Percentiles rank a stretch among this genome's conserved stretches.
Evolutionary conservation across 2,797 vertebrate genomes (phyloP).

Genomic region (Spinus pinus): DNA sequence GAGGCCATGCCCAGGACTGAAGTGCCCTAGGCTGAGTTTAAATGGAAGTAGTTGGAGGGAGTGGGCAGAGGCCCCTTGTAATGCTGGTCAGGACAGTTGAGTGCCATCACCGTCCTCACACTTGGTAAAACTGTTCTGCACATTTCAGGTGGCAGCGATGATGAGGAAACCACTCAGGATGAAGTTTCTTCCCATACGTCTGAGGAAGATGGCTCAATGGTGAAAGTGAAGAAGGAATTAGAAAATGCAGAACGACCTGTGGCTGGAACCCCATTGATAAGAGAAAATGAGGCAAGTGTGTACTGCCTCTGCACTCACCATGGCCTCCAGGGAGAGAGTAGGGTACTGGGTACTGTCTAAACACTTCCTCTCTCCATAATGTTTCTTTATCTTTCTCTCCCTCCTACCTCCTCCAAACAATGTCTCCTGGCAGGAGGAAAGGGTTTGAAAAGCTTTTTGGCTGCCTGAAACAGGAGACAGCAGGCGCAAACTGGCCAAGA

Average conservation of each 20-base stretch:
- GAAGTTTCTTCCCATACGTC: conserved; percentile 80
- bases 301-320: neutral
- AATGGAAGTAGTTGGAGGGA: neutral
- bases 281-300: conserved; percentile 70
- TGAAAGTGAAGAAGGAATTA: conserved; percentile 76
- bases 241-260: conserved; percentile 63
- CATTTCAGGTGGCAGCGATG: conserved; percentile 79
- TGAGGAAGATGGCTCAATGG: conserved; percentile 75
- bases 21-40: neutral
- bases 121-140: conserved; percentile 31
- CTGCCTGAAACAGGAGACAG: neutral
- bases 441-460: neutral
- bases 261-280: conserved; percentile 19
- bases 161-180: conserved; percentile 80
- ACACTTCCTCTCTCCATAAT: neutral
- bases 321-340: neutral
- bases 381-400: neutral
- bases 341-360: neutral
- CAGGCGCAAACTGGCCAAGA: neutral
- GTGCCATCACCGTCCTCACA: neutral
- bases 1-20: neutral
- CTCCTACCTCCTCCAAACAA: neutral
- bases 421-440: neutral
- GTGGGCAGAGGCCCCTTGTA: neutral
- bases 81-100: neutral